Evolutionary conservation across 2,888 invertebrate genomes (phyloP).

Genomic region (Mayetiola destructor): DNA sequence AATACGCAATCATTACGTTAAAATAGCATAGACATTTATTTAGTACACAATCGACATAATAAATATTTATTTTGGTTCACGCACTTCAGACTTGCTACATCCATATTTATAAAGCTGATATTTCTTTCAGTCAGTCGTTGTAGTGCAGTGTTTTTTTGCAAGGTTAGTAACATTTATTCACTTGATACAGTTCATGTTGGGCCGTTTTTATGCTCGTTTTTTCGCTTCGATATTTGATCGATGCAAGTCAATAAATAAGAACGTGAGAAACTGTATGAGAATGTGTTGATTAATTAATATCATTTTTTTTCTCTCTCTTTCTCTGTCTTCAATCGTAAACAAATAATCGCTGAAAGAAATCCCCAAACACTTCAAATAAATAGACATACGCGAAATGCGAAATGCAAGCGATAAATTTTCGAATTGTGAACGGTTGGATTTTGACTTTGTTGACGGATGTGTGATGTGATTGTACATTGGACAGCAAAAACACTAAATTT

Average conservation of each 20-base stretch:
- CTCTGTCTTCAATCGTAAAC: no score
- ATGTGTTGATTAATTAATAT: conserved; percentile 7
- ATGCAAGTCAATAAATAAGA: conserved; percentile 12
- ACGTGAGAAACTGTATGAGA: conserved; percentile 11
- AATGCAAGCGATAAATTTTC: not conserved
- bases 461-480: not conserved
- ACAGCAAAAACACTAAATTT: not conserved
- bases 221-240: not conserved
- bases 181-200: not conserved
- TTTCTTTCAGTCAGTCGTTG: not conserved
- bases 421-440: not conserved
- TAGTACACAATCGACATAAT: no score
- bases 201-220: not conserved
- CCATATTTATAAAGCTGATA: conserved; percentile 13
- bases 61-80: conserved; percentile 7
- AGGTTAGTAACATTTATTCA: not conserved
- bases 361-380: no score
- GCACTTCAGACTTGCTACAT: conserved; percentile 7
- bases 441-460: conserved; percentile 12
- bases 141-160: not conserved
- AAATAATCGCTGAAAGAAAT: not conserved
- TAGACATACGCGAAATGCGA: not conserved
- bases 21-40: no score
- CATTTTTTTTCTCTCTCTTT: not conserved
- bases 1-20: no score